These are phyloP conservation scores for Aspiorhynchus laticeps DNA, from an alignment of 2,113 vertebrate genomes.

Conservation along the genomic window DNA sequence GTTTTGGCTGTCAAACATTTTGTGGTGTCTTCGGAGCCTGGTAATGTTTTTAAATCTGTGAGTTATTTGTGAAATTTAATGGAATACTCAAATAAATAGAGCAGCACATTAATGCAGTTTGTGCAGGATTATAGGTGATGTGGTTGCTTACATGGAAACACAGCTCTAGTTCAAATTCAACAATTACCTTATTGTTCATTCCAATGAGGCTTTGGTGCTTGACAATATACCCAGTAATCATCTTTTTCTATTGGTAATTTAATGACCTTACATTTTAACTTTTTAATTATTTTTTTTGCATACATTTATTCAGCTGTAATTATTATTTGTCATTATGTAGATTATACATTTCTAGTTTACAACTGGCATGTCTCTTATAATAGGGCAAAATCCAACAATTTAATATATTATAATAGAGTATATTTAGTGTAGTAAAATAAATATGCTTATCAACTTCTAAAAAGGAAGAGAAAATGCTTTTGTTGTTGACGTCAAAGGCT, in stretches of 20 bases:
- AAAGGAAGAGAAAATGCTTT: background rate
- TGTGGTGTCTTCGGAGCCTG: background rate
- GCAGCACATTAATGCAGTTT: background rate
- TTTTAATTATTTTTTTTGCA: background rate
- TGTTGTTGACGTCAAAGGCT: background rate
- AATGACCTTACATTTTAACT: background rate
- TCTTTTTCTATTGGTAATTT: background rate
- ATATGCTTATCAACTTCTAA: background rate
- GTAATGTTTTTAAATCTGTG: background rate
- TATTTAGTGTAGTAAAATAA: background rate
- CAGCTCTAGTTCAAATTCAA: background rate
- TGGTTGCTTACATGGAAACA: background rate
- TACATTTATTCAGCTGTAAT: background rate
- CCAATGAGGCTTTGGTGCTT: background rate
- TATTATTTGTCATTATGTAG: background rate
- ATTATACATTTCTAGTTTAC: background rate
- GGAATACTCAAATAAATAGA: background rate
- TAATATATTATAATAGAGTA: background rate
- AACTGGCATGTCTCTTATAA: background rate
- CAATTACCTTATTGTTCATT: background rate
- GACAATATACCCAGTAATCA: background rate
- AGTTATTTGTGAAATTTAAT: background rate
- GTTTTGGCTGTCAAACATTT: background rate
- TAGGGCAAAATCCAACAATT: background rate
- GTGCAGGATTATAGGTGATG: background rate